Base-by-base conservation (phyloP, 2,113 vertebrate species). In the Copsychus sechellarum region DNA sequence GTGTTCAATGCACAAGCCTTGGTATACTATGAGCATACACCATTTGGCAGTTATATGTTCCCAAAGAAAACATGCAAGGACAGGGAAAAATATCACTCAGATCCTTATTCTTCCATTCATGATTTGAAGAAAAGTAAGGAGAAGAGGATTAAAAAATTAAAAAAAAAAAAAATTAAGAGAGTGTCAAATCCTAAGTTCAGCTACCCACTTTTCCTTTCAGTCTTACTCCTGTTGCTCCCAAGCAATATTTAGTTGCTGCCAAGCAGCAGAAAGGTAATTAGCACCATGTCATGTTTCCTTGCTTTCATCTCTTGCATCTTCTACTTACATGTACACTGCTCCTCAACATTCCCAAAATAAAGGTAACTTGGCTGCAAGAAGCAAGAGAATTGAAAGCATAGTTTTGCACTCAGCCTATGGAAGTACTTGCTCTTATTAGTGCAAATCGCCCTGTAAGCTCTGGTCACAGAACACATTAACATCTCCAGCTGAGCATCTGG, bases 201-300 rank as follows among this genome's bases (percentile, higher is more conserved):
- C 69, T 81, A 66, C 61, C 26, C 83, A 57, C 43, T 84, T 80
- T 77, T 74, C 64, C 60, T 92, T 88, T 88, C 54, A 42, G 38
- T 47, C 65, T 62, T 54, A 33, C 31, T 91, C 43, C 26, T 64
- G 20, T 54, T 66, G 48, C 58, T 86, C 51, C 24, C 61, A 88
- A 81, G 57, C 51, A 71, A 47, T 81, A 67, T 58, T 73, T 92
- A 47, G 45, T 60, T 67, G 80, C 95, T 95, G 93, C 87, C 78
- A 89, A 92, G 91, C 84, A 91, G 86, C 89, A 92, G 45, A 89
- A 23, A 76, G 16, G 28, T 79, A 81, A 84, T 91, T 51, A 91
- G 58, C 47, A 19, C 89, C 51, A 60, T 56, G 65, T 81, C 80
- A 58, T 71, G 47, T 91, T 96, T 94, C 77, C 69, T 83, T 71